Conservation (phyloP, 2,888 invertebrate species). For the Tolmerus cingulatus region DNA sequence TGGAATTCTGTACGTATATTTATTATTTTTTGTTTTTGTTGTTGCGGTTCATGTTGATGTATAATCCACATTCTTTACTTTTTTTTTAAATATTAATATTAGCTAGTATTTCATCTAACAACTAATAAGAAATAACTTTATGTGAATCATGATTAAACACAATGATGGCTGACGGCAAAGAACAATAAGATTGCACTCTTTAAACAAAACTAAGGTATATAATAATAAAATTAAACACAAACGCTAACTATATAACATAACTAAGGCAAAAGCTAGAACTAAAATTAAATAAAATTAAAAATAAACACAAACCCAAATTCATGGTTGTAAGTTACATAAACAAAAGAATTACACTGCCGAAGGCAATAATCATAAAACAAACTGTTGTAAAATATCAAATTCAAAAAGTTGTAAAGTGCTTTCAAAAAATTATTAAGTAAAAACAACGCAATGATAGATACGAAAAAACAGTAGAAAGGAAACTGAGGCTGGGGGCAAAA, state of each 20-base stretch:
- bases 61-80: constrained; percentile 13
- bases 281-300: constrained; percentile 1
- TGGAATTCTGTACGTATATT: constrained; percentile 36
- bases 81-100: constrained; percentile 19
- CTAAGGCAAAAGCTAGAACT: background rate
- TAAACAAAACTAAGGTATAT: background rate
- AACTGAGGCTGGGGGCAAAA: background rate
- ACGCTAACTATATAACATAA: background rate
- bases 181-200: constrained; percentile 21
- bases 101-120: constrained; percentile 25
- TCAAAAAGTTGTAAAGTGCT: background rate
- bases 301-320: constrained; percentile 2
- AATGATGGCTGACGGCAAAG: background rate
- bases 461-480: background rate
- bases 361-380: background rate
- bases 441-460: background rate
- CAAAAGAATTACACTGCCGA: background rate
- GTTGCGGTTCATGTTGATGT: background rate
- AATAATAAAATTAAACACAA: background rate
- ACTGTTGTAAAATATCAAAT: background rate
- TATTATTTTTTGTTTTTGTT: background rate
- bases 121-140: background rate
- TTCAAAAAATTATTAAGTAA: background rate
- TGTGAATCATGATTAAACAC: background rate
- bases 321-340: background rate